Evolutionary conservation across 2,888 invertebrate species (phyloP).

Genomic region (Allygus modestus): DNA sequence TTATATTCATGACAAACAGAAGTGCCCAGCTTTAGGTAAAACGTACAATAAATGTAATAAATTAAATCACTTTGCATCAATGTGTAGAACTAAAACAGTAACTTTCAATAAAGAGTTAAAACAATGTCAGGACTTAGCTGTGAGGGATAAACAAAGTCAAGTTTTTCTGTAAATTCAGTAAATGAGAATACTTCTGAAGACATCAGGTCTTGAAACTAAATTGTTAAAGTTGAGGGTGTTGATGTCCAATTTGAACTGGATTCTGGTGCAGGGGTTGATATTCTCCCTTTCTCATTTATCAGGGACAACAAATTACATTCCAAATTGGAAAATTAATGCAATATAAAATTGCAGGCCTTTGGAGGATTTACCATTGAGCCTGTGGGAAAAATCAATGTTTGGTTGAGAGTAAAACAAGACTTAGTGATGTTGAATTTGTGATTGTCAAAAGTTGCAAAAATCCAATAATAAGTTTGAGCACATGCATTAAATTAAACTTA

Average conservation of each 20-base stretch:
- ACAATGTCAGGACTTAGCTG: too few species aligned
- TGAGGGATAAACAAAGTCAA: too few species aligned
- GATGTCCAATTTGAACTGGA: slow-evolving; percentile 14
- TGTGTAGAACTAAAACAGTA: too few species aligned
- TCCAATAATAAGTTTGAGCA: slow-evolving; percentile 19
- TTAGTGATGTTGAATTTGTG: slow-evolving; percentile 55
- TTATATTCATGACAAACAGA: too few species aligned
- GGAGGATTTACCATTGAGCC: slow-evolving; percentile 49
- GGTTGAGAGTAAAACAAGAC: slow-evolving; percentile 17
- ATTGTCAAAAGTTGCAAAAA: slow-evolving; percentile 43
- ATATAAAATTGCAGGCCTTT: slow-evolving; percentile 49
- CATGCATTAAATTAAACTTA: slow-evolving; percentile 5
- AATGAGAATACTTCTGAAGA: background rate
- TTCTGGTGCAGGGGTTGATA: slow-evolving; percentile 21
- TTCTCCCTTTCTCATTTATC: slow-evolving; percentile 19
- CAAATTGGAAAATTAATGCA: slow-evolving; percentile 26
- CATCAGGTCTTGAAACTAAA: background rate
- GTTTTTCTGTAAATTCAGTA: too few species aligned
- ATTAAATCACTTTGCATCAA: too few species aligned
- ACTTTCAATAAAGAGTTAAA: too few species aligned
- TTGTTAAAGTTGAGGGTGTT: background rate
- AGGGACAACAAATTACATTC: background rate
- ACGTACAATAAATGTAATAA: too few species aligned
- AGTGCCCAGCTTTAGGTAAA: too few species aligned
- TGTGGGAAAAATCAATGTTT: slow-evolving; percentile 3